Conservation (phyloP, 2,113 vertebrate species). For the Tragulus kanchil region DNA sequence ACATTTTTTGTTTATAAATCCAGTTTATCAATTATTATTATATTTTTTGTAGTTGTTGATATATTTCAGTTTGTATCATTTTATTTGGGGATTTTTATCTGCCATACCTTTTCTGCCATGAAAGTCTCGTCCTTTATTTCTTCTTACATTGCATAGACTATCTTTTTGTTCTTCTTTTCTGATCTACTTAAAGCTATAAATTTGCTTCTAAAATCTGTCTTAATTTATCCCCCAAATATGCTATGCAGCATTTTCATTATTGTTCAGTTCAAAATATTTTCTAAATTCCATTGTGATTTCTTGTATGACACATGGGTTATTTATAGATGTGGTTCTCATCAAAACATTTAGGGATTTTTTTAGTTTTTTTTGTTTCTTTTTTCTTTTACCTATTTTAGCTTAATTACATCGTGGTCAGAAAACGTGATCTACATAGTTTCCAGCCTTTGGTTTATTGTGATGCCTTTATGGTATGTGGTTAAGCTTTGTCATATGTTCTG, state of each 20-base stretch:
- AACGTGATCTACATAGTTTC: neutral
- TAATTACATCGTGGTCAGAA: neutral
- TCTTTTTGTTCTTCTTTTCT: neutral
- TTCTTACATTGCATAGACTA: neutral
- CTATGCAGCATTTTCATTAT: neutral
- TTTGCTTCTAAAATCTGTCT: neutral
- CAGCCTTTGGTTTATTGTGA: conserved; percentile 1
- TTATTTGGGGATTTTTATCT: neutral
- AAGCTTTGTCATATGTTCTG: neutral
- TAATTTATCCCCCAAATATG: neutral
- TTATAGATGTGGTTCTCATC: neutral
- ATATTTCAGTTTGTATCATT: neutral
- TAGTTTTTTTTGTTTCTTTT: neutral
- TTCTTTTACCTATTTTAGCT: neutral
- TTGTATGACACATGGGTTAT: neutral
- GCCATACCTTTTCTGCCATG: neutral
- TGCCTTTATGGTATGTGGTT: conserved; percentile 3
- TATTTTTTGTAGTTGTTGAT: neutral
- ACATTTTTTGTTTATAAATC: neutral
- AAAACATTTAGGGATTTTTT: conserved; percentile 7
- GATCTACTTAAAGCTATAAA: neutral
- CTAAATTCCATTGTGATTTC: conserved; percentile 3
- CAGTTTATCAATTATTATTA: neutral
- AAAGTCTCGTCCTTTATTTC: neutral
- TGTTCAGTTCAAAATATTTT: neutral